Percentiles rank a stretch among this genome's conserved stretches.
Evolutionary conservation across 2,113 vertebrate genomes (phyloP).

Genomic region (Natator depressus): DNA sequence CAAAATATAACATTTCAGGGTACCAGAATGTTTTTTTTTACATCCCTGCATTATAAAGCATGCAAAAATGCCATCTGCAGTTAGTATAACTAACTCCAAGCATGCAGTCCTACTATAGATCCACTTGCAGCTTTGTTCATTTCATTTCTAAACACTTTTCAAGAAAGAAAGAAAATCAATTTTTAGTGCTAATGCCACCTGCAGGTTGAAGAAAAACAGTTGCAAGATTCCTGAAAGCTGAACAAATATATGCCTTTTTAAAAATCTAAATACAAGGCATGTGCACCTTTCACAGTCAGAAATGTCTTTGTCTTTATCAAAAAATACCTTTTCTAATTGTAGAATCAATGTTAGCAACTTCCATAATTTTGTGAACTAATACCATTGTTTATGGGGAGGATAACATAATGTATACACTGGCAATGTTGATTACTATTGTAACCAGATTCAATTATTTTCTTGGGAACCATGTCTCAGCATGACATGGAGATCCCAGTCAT

Average conservation of each 20-base stretch:
- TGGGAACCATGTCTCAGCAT: accelerated
- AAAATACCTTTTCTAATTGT: conserved; percentile 24
- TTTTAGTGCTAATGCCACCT: conserved; percentile 87
- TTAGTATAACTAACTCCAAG: conserved; percentile 82
- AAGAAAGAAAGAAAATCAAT: conserved; percentile 81
- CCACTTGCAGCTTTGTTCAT: conserved; percentile 76
- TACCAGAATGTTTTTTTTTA: conserved; percentile 70
- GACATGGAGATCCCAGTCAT: not conserved
- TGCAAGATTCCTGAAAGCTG: conserved; percentile 68
- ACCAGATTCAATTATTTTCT: no score
- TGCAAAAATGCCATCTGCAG: conserved; percentile 86
- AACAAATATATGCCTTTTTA: conserved; percentile 41
- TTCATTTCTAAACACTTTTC: conserved; percentile 78
- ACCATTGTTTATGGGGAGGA: not conserved
- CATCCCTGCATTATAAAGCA: conserved; percentile 83
- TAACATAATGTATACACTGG: not conserved
- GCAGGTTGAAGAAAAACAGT: conserved; percentile 82
- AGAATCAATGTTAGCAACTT: not conserved
- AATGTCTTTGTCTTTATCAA: not conserved
- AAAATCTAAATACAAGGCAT: conserved; percentile 20
- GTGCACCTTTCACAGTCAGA: not conserved
- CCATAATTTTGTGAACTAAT: not conserved
- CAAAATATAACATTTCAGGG: conserved; percentile 51
- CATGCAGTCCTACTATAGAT: conserved; percentile 78
- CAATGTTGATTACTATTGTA: not conserved